These are phyloP conservation scores for Saturnia pavonia DNA, from an alignment of 2,888 invertebrate genomes.

Conservation along the genomic window DNA sequence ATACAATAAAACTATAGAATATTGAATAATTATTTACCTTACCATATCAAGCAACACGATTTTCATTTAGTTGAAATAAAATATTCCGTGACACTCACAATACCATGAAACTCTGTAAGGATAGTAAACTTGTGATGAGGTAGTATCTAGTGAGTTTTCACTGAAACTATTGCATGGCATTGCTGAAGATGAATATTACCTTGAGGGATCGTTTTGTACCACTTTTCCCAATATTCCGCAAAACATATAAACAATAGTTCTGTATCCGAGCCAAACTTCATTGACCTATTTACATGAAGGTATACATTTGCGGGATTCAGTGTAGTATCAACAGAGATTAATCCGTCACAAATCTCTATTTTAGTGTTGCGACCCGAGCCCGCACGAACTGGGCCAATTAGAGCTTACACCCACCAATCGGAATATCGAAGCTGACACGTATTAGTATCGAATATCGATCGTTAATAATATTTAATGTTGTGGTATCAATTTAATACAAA, in stretches of 20 bases:
- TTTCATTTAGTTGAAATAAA: no score
- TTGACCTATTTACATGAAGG: slow-evolving; percentile 65
- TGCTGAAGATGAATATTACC: no score
- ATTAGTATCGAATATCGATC: slow-evolving; percentile 20
- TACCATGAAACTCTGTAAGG: no score
- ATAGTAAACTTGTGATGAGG: no score
- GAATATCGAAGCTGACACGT: slow-evolving; percentile 48
- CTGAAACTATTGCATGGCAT: no score
- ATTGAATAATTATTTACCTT: no score
- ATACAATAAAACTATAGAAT: no score
- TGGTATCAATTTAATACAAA: neutral
- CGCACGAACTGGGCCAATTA: slow-evolving; percentile 75
- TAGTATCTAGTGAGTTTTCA: no score
- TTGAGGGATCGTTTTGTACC: no score
- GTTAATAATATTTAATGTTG: slow-evolving; percentile 19
- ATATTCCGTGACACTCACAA: no score
- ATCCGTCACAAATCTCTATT: slow-evolving; percentile 73
- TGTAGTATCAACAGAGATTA: slow-evolving; percentile 71
- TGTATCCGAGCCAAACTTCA: slow-evolving; percentile 31
- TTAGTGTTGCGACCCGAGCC: slow-evolving; percentile 68
- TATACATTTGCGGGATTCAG: slow-evolving; percentile 58
- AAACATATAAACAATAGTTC: slow-evolving; percentile 14
- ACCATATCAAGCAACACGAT: no score
- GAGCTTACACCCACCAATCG: slow-evolving; percentile 69
- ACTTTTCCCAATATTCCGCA: slow-evolving; percentile 2